These are phyloP conservation scores for Norana najaformis DNA, from an alignment of 2,888 invertebrate species.

Conservation along the genomic window DNA sequence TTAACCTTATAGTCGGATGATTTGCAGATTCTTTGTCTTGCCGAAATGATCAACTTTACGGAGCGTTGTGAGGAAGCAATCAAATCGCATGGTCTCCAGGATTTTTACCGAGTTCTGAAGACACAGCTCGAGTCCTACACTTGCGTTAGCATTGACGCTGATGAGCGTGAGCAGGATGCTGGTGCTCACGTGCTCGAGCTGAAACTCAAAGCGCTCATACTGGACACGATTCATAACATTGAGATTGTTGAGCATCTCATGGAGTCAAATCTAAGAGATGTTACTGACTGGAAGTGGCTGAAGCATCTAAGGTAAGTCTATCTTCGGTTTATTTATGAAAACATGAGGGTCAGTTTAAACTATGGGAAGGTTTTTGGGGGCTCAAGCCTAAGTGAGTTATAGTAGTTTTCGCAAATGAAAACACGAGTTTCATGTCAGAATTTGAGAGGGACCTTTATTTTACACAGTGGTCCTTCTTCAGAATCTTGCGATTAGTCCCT, in stretches of 20 bases:
- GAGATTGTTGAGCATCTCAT: slow-evolving; percentile 79
- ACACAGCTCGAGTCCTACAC: slow-evolving; percentile 64
- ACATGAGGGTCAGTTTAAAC: too few species aligned
- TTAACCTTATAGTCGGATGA: neutral
- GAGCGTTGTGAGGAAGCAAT: slow-evolving; percentile 82
- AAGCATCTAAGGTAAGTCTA: slow-evolving; percentile 78
- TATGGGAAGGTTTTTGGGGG: too few species aligned
- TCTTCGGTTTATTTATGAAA: too few species aligned
- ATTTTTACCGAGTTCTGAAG: slow-evolving; percentile 58
- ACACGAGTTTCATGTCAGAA: too few species aligned
- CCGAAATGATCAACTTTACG: slow-evolving; percentile 83
- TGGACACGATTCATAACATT: slow-evolving; percentile 90
- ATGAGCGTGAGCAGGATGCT: neutral
- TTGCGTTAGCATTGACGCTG: slow-evolving; percentile 55
- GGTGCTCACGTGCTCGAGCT: slow-evolving; percentile 70
- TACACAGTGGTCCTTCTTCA: too few species aligned
- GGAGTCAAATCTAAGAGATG: slow-evolving; percentile 69
- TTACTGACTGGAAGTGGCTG: slow-evolving; percentile 89
- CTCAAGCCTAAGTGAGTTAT: too few species aligned
- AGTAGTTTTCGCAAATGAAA: too few species aligned
- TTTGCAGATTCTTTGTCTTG: slow-evolving; percentile 76
- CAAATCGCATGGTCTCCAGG: slow-evolving; percentile 65
- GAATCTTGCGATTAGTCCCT: too few species aligned
- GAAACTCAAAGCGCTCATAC: slow-evolving; percentile 86
- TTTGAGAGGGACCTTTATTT: too few species aligned